A percentile compares a stretch with the other conserved stretches of the same genome.
Conservation (phyloP, 2,113 vertebrate genomes). For the Cyanistes caeruleus region DNA sequence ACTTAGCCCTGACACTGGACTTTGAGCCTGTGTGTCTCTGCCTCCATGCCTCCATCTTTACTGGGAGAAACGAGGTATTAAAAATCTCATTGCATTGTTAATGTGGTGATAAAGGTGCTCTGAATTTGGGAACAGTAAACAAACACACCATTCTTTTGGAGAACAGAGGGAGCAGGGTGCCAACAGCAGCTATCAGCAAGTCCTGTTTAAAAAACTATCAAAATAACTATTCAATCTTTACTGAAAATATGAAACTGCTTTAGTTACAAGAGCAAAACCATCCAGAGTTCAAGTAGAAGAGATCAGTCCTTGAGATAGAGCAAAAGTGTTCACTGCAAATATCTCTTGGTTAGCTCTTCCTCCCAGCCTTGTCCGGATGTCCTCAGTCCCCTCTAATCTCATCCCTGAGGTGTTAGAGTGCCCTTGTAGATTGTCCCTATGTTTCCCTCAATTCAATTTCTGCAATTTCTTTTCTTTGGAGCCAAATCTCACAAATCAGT, state of each 20-base stretch:
- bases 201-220: not conserved
- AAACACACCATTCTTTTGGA: not conserved
- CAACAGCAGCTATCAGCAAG: not conserved
- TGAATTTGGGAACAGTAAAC: not conserved
- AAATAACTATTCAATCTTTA: not conserved
- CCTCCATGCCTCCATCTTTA: not conserved
- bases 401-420: not conserved
- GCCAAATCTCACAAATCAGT: not conserved
- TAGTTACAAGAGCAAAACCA: not conserved
- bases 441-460: not conserved
- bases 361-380: not conserved
- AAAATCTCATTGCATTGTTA: not conserved
- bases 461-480: not conserved
- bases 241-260: not conserved
- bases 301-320: not conserved
- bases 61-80: fast-evolving
- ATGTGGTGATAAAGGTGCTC: not conserved
- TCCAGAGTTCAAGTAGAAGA: not conserved
- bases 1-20: not conserved
- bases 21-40: not conserved
- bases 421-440: not conserved
- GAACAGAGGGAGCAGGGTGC: not conserved
- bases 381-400: not conserved
- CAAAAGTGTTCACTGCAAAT: not conserved
- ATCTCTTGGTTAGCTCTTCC: not conserved